These are phyloP conservation scores for Sarcophaga peregrina DNA, from an alignment of 1,140 invertebrate genomes.

Conservation along the genomic window DNA sequence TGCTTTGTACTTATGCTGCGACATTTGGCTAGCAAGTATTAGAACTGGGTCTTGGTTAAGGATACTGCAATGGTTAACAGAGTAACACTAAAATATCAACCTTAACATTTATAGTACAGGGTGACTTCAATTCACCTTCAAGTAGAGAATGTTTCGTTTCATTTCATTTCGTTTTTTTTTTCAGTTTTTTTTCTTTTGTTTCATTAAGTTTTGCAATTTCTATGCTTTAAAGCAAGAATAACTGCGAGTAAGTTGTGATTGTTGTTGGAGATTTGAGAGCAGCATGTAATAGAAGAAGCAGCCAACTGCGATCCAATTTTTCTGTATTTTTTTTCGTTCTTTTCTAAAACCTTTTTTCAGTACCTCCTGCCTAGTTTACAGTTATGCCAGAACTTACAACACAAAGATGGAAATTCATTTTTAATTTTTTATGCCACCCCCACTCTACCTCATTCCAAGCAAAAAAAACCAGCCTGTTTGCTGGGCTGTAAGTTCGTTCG, in stretches of 20 bases:
- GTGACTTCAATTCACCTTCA: constrained; percentile 2
- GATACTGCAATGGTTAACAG: too few species aligned
- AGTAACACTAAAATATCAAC: not conserved
- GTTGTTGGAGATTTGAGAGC: too few species aligned
- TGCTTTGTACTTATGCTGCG: not conserved
- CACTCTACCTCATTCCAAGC: too few species aligned
- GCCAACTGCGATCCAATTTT: too few species aligned
- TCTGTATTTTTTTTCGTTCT: too few species aligned
- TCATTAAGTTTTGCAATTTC: not conserved
- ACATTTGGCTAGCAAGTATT: not conserved
- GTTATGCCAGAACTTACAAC: constrained; percentile 19
- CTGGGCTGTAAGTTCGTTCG: too few species aligned
- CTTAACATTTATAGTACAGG: not conserved
- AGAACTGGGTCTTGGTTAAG: not conserved
- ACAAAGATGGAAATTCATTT: constrained; percentile 5
- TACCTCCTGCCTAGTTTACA: constrained; percentile 18
- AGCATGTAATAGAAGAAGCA: too few species aligned
- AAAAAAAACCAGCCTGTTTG: too few species aligned
- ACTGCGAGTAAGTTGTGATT: too few species aligned
- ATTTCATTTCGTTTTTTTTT: not conserved
- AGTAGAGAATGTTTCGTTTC: not conserved
- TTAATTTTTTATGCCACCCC: not conserved
- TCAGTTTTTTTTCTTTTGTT: not conserved
- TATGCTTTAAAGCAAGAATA: not conserved
- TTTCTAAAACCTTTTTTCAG: not conserved